Evolutionary conservation across 2,888 invertebrate species (phyloP), one percentile per base, ranked within the genome.

Genomic region (Rotaria magnacalcarata): DNA sequence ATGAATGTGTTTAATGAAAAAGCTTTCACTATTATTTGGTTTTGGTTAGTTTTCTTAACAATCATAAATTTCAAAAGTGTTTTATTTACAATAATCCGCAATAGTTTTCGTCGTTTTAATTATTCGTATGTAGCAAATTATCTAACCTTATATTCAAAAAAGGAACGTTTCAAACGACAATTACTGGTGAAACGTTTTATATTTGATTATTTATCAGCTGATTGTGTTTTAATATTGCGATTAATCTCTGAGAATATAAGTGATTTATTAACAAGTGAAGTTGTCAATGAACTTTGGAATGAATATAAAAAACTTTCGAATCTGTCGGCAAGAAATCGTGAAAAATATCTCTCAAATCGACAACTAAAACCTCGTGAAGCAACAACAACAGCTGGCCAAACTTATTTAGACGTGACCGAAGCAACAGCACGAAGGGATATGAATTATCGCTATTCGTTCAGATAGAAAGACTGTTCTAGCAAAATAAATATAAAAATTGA

Each of bases 1-100:
- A 80, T 80, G 80, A 80, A 80, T 80, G 80, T 80, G n/a, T 80
- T 80, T n/a, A 80, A 80, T 80, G 80, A 80, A 47, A 80, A 80
- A n/a, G 14, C 47, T 10, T 80, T 80, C 47, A 80, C 80, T 10
- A 80, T 80, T 21, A 47, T 80, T 80, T 80, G 80, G 80, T 80
- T 80, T 80, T 80, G 80, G 80, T 47, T 80, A 24, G 80, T 80
- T 24, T 80, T 80, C n/a, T n/a, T 80, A n/a, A 47, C 80, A n/a
- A 47, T 80, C 10, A 8, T 5, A 21, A 80, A 80, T 80, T 47
- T 80, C 4, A 80, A 80, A 41, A 80, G 80, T 80, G 24, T 80
- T n/a, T 24, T 80, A n/a, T 47, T 80, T 14, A 47, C 80, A 11
- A 80, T 80, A 14, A 47, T 80, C n/a, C 47, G 80, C 11, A 47